Evolutionary conservation across 2,113 vertebrate genomes (phyloP).

Genomic region (Cyphotilapia sp.): DNA sequence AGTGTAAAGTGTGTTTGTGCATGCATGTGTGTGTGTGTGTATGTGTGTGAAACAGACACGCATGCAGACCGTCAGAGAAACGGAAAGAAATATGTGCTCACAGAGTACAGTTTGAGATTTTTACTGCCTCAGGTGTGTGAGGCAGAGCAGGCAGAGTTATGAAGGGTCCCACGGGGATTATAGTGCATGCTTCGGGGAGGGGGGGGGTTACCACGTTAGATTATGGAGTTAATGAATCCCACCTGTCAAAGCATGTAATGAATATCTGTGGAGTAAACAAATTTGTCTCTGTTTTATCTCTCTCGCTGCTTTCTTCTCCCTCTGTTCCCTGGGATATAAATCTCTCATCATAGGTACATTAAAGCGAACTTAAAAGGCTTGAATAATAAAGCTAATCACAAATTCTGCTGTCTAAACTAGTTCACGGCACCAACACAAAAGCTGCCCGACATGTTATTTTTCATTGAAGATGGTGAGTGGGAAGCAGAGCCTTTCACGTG

Average conservation of each 20-base stretch:
- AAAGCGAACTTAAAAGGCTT: not conserved
- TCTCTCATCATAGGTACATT: not conserved
- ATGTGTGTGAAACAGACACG: not conserved
- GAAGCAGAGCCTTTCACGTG: not conserved
- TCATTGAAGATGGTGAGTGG: not conserved
- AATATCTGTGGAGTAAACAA: conserved; percentile 26
- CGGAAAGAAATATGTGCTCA: not conserved
- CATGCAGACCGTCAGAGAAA: not conserved
- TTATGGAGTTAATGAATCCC: conserved; percentile 44
- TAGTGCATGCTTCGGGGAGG: not conserved
- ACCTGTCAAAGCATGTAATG: conserved; percentile 26
- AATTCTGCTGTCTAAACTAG: not conserved
- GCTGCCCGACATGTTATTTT: not conserved
- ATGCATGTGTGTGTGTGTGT: not conserved
- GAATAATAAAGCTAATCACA: not conserved
- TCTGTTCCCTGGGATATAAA: not conserved
- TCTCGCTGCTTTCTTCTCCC: not conserved
- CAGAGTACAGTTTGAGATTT: conserved; percentile 3
- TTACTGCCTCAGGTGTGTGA: not conserved
- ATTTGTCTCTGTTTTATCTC: not conserved
- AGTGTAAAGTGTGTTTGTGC: not conserved
- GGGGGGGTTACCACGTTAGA: conserved; percentile 14
- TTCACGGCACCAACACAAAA: not conserved
- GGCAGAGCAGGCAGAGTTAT: conserved; percentile 3
- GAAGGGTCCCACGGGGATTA: conserved; percentile 51